These are phyloP conservation scores for Actinernus sp. DNA, from an alignment of 92 coral and sea anemone genomes.

Conservation along the genomic window DNA sequence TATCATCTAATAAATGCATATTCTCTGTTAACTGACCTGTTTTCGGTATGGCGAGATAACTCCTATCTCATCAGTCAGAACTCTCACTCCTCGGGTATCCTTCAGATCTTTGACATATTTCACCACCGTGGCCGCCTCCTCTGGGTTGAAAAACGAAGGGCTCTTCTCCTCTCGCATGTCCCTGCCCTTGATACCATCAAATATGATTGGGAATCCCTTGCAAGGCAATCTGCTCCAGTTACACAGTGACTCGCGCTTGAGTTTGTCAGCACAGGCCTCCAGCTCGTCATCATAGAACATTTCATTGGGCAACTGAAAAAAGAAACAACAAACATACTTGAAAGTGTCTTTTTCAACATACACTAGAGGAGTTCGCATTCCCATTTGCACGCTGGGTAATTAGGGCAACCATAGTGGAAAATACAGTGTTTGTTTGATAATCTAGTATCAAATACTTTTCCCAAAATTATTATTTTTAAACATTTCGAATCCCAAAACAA, in stretches of 20 bases:
- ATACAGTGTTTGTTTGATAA: no score
- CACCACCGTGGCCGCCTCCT: slow-evolving; percentile 76
- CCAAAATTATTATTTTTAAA: no score
- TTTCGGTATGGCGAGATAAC: slow-evolving; percentile 83
- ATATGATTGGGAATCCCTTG: slow-evolving; percentile 83
- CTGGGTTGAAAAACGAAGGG: slow-evolving; percentile 92
- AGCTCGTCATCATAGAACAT: slow-evolving; percentile 92
- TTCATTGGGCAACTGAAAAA: slow-evolving; percentile 72
- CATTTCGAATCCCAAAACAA: no score
- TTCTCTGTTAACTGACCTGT: slow-evolving; percentile 77
- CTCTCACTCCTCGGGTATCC: slow-evolving; percentile 68
- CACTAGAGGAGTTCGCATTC: no score
- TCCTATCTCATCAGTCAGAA: slow-evolving; percentile 73
- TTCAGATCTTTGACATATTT: slow-evolving; percentile 75
- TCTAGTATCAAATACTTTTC: no score
- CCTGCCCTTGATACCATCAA: slow-evolving; percentile 77
- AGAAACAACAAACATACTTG: background rate
- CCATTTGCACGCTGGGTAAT: no score
- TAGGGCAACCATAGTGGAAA: no score
- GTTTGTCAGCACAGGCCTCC: slow-evolving; percentile 72
- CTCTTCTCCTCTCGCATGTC: slow-evolving; percentile 86
- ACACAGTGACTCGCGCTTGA: slow-evolving; percentile 71
- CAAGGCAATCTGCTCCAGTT: slow-evolving; percentile 74
- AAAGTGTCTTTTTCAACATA: no score
- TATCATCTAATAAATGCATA: no score